These are phyloP conservation scores for Lagodon rhomboides DNA, from an alignment of 2,797 vertebrate species.

Conservation along the genomic window DNA sequence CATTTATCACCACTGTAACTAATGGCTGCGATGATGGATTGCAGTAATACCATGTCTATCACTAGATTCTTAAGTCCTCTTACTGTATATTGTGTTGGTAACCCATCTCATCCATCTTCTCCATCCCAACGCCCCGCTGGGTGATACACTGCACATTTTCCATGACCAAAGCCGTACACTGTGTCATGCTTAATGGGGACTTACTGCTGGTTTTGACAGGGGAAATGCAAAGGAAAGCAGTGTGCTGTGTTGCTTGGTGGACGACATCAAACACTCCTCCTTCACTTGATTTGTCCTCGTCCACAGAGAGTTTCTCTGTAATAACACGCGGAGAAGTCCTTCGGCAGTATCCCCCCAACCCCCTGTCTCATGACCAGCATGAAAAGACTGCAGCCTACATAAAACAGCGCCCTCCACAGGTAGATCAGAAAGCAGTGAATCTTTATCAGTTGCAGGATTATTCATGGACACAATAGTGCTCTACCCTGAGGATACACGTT, in stretches of 20 bases:
- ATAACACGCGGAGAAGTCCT: slow-evolving; percentile 40
- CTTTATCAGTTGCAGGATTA: neutral
- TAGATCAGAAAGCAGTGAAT: slow-evolving; percentile 5
- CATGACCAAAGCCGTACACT: slow-evolving; percentile 36
- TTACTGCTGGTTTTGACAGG: slow-evolving; percentile 37
- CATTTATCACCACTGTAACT: slow-evolving; percentile 62
- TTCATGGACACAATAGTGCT: neutral
- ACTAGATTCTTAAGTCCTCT: slow-evolving; percentile 63
- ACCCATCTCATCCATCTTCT: slow-evolving; percentile 65
- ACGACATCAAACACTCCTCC: slow-evolving; percentile 20
- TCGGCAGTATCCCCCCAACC: neutral
- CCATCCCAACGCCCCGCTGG: slow-evolving; percentile 43
- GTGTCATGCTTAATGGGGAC: slow-evolving; percentile 51
- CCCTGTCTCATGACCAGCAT: slow-evolving; percentile 23
- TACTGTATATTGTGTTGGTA: slow-evolving; percentile 63
- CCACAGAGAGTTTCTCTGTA: slow-evolving; percentile 34
- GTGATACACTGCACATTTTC: slow-evolving; percentile 44
- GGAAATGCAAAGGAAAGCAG: slow-evolving; percentile 28
- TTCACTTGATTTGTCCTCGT: slow-evolving; percentile 22
- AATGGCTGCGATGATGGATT: slow-evolving; percentile 73
- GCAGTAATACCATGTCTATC: slow-evolving; percentile 66
- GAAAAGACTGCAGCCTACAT: slow-evolving; percentile 21
- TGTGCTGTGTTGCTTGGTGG: slow-evolving; percentile 12
- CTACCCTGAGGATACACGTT: neutral
- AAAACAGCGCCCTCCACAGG: slow-evolving; percentile 17